Evolutionary conservation across 2,888 invertebrate genomes (phyloP).

Genomic region (Amphipoea lucens): DNA sequence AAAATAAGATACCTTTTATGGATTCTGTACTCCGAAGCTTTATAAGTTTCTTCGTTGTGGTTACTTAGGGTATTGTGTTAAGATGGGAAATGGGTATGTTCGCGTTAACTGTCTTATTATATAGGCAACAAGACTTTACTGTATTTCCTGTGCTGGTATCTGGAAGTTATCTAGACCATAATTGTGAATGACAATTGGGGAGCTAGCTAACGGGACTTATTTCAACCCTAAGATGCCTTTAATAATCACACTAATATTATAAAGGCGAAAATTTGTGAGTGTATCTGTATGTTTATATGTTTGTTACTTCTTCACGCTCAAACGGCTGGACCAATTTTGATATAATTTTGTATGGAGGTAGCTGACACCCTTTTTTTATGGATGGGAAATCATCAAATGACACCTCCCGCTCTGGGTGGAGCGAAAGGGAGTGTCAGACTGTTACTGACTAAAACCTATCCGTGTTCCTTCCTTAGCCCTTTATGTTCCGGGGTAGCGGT

Average conservation of each 20-base stretch:
- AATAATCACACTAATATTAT: neutral
- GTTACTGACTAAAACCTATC: no score
- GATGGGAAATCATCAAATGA: no score
- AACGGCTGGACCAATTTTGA: no score
- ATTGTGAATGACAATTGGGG: neutral
- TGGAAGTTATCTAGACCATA: neutral
- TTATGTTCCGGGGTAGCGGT: no score
- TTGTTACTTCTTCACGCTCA: no score
- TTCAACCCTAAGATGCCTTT: neutral
- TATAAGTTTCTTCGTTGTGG: conserved; percentile 26
- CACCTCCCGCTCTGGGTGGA: no score
- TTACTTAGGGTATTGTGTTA: neutral
- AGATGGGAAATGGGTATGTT: conserved; percentile 8
- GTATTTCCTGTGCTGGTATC: neutral
- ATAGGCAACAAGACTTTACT: neutral
- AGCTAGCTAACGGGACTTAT: neutral
- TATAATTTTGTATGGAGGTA: no score
- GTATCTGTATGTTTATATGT: no score
- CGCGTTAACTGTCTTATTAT: neutral
- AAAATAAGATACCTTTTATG: conserved; percentile 49
- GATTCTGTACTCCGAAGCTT: conserved; percentile 18
- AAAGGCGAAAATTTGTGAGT: no score
- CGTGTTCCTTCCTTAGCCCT: no score
- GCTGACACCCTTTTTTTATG: no score
- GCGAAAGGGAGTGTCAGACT: no score